Evolutionary conservation across 1,140 invertebrate genomes (phyloP).

Genomic region (Saxidomus purpurata): DNA sequence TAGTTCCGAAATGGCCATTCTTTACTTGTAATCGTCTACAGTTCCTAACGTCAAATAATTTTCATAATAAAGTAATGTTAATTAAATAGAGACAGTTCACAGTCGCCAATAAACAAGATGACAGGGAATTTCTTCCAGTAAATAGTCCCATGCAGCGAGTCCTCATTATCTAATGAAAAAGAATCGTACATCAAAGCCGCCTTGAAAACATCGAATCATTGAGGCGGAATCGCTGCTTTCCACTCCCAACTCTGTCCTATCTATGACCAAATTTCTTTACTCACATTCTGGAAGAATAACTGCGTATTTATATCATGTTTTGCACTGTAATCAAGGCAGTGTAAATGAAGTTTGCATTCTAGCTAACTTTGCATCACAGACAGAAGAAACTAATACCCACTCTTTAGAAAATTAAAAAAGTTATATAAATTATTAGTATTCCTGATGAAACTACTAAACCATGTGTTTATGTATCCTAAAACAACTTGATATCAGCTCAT

Average conservation of each 20-base stretch:
- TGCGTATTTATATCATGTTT: neutral
- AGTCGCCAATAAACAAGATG: neutral
- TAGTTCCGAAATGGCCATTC: slow-evolving; percentile 24
- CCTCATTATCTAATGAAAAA: slow-evolving; percentile 7
- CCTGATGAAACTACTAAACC: too few species aligned
- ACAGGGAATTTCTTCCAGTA: neutral
- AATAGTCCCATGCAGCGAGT: neutral
- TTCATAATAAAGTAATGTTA: slow-evolving; percentile 20
- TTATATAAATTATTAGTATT: too few species aligned
- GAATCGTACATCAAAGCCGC: neutral
- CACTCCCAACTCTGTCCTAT: neutral
- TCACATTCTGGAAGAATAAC: neutral
- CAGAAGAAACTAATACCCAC: too few species aligned
- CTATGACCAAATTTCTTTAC: neutral
- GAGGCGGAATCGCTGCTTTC: neutral
- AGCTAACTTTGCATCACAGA: too few species aligned
- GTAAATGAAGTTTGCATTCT: neutral
- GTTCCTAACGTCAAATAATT: slow-evolving; percentile 23
- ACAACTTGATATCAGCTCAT: too few species aligned
- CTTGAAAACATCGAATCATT: neutral
- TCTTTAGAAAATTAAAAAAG: neutral
- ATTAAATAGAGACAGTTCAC: slow-evolving; percentile 17
- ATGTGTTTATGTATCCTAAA: too few species aligned
- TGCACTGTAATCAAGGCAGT: neutral
- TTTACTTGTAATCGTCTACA: neutral